A percentile compares a stretch with the other conserved stretches of the same genome.
Evolutionary conservation across 2,797 vertebrate species (phyloP).

Genomic region (Sebastes steindachneri): DNA sequence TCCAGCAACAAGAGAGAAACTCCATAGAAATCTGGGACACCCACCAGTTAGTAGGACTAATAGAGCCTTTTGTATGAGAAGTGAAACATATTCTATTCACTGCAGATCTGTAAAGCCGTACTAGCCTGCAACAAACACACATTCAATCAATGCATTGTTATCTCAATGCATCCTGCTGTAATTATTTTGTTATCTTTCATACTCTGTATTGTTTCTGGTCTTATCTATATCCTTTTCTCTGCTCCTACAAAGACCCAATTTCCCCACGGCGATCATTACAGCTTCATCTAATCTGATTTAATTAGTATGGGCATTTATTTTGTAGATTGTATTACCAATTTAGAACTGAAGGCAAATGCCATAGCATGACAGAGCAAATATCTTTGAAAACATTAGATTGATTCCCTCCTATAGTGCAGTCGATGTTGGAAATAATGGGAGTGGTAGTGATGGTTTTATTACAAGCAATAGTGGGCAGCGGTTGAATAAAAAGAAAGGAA

Average conservation of each 20-base stretch:
- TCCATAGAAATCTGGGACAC: neutral
- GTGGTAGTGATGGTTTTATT: constrained; percentile 6
- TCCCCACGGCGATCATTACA: neutral
- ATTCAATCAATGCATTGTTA: constrained; percentile 3
- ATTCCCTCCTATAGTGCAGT: neutral
- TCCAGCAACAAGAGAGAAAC: neutral
- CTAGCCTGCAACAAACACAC: neutral
- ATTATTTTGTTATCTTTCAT: constrained; percentile 24
- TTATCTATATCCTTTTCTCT: constrained; percentile 23
- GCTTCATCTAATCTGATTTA: constrained; percentile 32
- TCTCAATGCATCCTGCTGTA: neutral
- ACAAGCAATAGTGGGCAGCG: neutral
- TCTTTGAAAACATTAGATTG: neutral
- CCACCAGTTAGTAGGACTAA: neutral
- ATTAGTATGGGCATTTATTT: constrained; percentile 9
- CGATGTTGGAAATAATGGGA: neutral
- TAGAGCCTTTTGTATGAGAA: neutral
- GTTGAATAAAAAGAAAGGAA: neutral
- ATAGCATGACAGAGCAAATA: neutral
- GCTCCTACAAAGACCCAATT: constrained; percentile 11
- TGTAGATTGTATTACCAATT: neutral
- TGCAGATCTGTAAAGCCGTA: neutral
- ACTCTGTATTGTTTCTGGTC: neutral
- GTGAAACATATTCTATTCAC: neutral
- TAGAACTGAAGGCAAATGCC: neutral